Evolutionary conservation across 2,888 invertebrate genomes (phyloP), one percentile per base, ranked within the genome.

Genomic region (Caenorhabditis wallacei): DNA sequence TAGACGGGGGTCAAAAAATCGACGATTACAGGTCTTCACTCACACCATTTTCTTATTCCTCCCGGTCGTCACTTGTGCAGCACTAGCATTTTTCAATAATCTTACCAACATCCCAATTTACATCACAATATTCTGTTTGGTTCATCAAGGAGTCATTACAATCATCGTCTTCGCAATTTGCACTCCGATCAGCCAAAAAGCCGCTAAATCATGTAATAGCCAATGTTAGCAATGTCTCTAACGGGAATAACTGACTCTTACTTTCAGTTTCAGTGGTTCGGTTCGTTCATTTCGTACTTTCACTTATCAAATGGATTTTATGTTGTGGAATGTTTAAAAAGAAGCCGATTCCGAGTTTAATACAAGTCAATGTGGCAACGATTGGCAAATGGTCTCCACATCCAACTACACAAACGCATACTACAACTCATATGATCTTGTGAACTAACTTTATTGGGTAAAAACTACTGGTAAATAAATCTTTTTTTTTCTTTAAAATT

Each of bases 221-320:
- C 53, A 54, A 64, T 56, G 59, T 53, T 63, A 24, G n/a, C n/a
- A 5, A 5, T 30, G 18, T 43, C 13, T 35, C 40, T 24, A 40
- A 2, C 40, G 13, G 40, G 40, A 56, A 16, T n/a, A 40, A 54
- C 22, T 13, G n/a, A 43, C 26, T 24, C 4, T 43, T 24, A 7
- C 18, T 64, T 75, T 64, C 64, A 75, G 75, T 75, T 75, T 75
- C 75, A 75, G 75, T 75, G 18, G 26, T 75, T 51, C 75, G 75
- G 4, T 51, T 75, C 18, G 56, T 66, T 1, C 57, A 75, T 18
- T 75, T 51, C 26, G 10, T 75, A 20, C 40, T 66, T 2, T 75
- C 75, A 0, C 13, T 37, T 8, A 22, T 46, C 24, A 48, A 20
- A 59, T 75, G 75, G 75, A 43, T 68, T 20, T 4, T 75, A 3